Evolutionary conservation across 2,888 invertebrate species (phyloP).

Genomic region (Cyclophora punctaria): DNA sequence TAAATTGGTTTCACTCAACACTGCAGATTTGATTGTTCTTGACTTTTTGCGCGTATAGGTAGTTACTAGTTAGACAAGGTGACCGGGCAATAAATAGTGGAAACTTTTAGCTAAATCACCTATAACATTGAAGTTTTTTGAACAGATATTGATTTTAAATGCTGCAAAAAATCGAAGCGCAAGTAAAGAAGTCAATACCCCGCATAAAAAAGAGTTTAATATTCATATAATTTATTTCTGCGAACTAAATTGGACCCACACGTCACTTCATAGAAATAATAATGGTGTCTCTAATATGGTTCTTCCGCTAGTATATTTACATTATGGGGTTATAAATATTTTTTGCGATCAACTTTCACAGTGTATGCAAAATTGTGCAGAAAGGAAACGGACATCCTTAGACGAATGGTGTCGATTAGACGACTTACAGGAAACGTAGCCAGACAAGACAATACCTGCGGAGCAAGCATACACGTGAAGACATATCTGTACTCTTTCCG

Average conservation of each 20-base stretch:
- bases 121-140: no score
- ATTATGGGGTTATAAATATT: constrained; percentile 29
- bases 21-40: constrained; percentile 9
- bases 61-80: not conserved
- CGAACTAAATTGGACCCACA: constrained; percentile 5
- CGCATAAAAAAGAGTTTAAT: not conserved
- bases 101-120: no score
- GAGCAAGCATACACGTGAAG: no score
- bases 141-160: no score
- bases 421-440: constrained; percentile 46
- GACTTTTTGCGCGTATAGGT: constrained; percentile 17
- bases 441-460: constrained; percentile 42
- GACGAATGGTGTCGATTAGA: constrained; percentile 30
- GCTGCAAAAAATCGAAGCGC: no score
- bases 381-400: constrained; percentile 69
- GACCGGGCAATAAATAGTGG: not conserved
- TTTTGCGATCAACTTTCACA: constrained; percentile 38
- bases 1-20: constrained; percentile 14
- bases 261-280: constrained; percentile 10
- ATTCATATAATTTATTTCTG: constrained; percentile 1
- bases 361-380: constrained; percentile 45
- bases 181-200: no score
- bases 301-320: constrained; percentile 41
- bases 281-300: constrained; percentile 27
- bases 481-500: no score